These are phyloP conservation scores for Drosophila prosaltans DNA, from an alignment of 1,140 invertebrate species.

Conservation along the genomic window DNA sequence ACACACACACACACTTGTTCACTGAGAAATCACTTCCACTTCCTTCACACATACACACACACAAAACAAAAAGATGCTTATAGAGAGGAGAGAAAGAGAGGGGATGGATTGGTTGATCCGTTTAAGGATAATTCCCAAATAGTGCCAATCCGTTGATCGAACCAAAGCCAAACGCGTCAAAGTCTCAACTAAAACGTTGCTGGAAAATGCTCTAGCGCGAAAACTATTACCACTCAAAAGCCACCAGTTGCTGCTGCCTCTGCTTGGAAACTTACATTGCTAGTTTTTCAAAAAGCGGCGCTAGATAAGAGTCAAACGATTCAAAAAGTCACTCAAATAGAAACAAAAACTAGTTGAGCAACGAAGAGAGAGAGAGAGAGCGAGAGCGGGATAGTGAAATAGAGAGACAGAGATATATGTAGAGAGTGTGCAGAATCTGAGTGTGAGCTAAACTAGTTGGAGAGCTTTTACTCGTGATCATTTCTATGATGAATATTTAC, in stretches of 20 bases:
- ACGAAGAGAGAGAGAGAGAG: not conserved
- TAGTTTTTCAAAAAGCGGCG: constrained; percentile 50
- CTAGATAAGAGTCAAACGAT: constrained; percentile 45
- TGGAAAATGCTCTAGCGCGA: constrained; percentile 61
- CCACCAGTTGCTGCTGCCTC: constrained; percentile 7
- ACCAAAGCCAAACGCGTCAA: constrained; percentile 50
- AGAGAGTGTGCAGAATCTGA: constrained; percentile 35
- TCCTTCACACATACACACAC: not conserved
- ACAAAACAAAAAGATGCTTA: too few relatives aligned
- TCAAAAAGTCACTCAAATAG: constrained; percentile 61
- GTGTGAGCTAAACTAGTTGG: constrained; percentile 43
- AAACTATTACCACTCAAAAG: constrained; percentile 70
- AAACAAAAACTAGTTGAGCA: constrained; percentile 41
- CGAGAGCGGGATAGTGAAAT: not conserved
- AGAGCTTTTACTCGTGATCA: constrained; percentile 30
- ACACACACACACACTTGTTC: constrained; percentile 10
- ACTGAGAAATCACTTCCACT: constrained; percentile 9
- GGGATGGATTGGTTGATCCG: not conserved
- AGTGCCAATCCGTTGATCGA: constrained; percentile 5
- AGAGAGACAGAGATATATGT: not conserved
- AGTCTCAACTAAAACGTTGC: constrained; percentile 52
- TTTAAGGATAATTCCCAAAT: not conserved
- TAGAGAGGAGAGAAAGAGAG: too few relatives aligned
- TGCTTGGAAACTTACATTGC: constrained; percentile 58
- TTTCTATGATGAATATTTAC: not conserved